Percentiles rank a stretch among this genome's conserved stretches.
Evolutionary conservation across 2,113 vertebrate genomes (phyloP).

Genomic region (Ariopsis seemanni): DNA sequence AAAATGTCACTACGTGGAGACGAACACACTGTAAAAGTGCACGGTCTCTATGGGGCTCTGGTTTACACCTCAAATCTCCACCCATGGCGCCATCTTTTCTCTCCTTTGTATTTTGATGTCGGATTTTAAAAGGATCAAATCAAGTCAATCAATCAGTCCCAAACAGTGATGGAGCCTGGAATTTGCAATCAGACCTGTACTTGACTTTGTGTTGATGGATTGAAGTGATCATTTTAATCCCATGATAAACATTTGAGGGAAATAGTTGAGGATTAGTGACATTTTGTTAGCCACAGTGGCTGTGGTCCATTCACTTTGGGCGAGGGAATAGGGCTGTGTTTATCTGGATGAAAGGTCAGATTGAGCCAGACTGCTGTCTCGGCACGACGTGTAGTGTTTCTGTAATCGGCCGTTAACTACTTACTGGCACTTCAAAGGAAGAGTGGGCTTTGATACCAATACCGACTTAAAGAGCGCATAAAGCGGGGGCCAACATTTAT

Average conservation of each 20-base stretch:
- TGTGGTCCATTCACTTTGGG: background rate
- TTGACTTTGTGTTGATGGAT: slow-evolving; percentile 24
- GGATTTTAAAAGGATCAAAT: slow-evolving; percentile 44
- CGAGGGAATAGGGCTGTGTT: slow-evolving; percentile 45
- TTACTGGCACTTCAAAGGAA: slow-evolving; percentile 57
- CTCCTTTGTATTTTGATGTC: slow-evolving; percentile 13
- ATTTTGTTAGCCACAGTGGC: background rate
- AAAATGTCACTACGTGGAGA: background rate
- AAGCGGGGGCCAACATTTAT: slow-evolving; percentile 36
- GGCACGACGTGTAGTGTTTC: slow-evolving; percentile 54
- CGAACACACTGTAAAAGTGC: too few relatives aligned
- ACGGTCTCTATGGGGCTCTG: background rate
- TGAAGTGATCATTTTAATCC: slow-evolving; percentile 53
- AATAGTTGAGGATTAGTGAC: slow-evolving; percentile 36
- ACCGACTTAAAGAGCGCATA: slow-evolving; percentile 25
- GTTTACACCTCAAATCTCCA: slow-evolving; percentile 30
- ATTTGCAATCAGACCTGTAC: slow-evolving; percentile 9
- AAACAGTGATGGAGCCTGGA: slow-evolving; percentile 21
- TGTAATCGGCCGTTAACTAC: slow-evolving; percentile 61
- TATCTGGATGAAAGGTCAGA: slow-evolving; percentile 50
- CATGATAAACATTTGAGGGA: slow-evolving; percentile 43
- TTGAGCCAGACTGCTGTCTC: slow-evolving; percentile 59
- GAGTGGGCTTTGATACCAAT: slow-evolving; percentile 56
- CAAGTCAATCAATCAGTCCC: slow-evolving; percentile 33
- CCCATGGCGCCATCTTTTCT: slow-evolving; percentile 34